Conservation (phyloP, 2,113 vertebrate species). For the Rattus rattus region DNA sequence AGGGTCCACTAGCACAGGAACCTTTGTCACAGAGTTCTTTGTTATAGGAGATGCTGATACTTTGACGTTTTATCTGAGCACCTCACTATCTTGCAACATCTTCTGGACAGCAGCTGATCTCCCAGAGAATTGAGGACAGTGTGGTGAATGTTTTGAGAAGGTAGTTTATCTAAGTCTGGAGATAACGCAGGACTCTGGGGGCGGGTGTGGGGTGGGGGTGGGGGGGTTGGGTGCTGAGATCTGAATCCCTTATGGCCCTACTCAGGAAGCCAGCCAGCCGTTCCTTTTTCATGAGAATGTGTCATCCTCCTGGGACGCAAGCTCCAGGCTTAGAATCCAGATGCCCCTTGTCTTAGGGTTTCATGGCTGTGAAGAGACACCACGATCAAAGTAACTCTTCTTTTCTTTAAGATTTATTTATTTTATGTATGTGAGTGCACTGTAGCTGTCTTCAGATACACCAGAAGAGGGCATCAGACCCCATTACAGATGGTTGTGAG, state of each 20-base stretch:
- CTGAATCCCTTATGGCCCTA: constrained; percentile 75
- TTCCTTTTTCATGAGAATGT: background rate
- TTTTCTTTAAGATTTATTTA: too few species aligned
- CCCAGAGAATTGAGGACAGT: background rate
- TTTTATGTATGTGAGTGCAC: too few species aligned
- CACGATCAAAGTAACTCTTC: too few species aligned
- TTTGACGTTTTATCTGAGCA: background rate
- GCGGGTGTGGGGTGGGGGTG: background rate
- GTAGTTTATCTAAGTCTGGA: constrained; percentile 83
- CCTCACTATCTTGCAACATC: background rate
- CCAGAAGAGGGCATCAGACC: too few species aligned
- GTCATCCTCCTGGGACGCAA: background rate
- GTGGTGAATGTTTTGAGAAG: constrained; percentile 32
- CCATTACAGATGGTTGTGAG: too few species aligned
- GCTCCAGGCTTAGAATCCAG: background rate
- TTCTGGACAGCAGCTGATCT: background rate
- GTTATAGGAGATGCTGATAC: background rate
- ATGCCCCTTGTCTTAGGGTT: too few species aligned
- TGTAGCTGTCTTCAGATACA: too few species aligned
- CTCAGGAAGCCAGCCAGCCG: background rate
- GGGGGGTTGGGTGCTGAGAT: constrained; percentile 61
- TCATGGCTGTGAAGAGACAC: too few species aligned
- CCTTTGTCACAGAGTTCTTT: too few species aligned
- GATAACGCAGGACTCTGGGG: constrained; percentile 87
- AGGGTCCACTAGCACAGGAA: background rate